These are phyloP conservation scores for Pseudopodoces humilis DNA, from an alignment of 2,113 vertebrate genomes.

Conservation along the genomic window DNA sequence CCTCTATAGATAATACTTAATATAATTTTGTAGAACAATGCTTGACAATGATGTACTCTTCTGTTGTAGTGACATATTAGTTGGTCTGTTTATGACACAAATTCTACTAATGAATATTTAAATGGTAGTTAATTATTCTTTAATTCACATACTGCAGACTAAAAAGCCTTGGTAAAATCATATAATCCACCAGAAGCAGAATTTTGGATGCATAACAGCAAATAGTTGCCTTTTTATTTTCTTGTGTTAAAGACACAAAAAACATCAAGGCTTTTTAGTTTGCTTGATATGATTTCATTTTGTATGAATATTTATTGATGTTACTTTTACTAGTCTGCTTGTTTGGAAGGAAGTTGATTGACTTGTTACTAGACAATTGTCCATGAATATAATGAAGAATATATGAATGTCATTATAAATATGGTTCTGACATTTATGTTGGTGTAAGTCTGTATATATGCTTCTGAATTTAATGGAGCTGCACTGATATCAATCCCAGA, in stretches of 20 bases:
- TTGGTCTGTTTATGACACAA: not conserved
- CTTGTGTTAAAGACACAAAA: not conserved
- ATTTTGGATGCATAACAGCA: conserved; percentile 21
- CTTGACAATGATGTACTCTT: not conserved
- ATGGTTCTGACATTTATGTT: not conserved
- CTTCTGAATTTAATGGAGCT: not conserved
- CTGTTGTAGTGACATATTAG: not conserved
- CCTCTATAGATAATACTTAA: not conserved
- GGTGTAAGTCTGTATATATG: not conserved
- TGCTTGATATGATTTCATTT: not conserved
- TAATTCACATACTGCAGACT: not conserved
- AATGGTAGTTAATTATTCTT: not conserved
- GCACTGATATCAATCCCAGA: not conserved
- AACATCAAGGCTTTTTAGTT: not conserved
- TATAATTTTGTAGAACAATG: not conserved
- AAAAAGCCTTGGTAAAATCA: not conserved
- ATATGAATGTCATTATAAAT: not conserved
- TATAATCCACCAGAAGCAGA: conserved; percentile 30
- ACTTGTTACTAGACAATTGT: conserved; percentile 25
- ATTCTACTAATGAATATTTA: not conserved
- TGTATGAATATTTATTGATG: not conserved
- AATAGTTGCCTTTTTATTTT: not conserved
- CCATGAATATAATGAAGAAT: not conserved
- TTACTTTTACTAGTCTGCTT: conserved; percentile 5
- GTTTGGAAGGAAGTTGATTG: not conserved